These are phyloP conservation scores for Cliona cf. orientalis DNA, from an alignment of 37 sponge, comb jelly and placozoan species.

Conservation along the genomic window DNA sequence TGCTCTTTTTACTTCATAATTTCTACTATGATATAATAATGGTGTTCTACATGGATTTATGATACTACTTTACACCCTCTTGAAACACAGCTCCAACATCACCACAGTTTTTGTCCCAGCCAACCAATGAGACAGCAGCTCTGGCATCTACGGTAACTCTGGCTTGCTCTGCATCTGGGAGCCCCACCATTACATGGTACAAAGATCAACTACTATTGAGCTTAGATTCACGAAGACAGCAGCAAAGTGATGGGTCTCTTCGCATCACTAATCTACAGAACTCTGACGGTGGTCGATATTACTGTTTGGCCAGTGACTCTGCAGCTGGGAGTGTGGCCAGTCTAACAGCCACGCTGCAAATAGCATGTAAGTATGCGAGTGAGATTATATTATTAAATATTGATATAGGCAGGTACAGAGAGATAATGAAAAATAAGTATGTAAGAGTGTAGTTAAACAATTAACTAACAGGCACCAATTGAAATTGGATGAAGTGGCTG, in stretches of 20 bases:
- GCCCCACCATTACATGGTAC: slow-evolving; percentile 42
- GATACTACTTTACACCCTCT: too few species aligned
- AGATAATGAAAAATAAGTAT: too few species aligned
- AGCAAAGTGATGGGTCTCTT: slow-evolving; percentile 21
- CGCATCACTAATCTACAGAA: background rate
- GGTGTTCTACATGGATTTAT: too few species aligned
- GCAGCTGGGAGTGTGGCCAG: slow-evolving; percentile 25
- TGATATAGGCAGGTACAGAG: too few species aligned
- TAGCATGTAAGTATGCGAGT: slow-evolving; percentile 43
- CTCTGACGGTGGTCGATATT: slow-evolving; percentile 38
- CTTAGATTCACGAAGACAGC: background rate
- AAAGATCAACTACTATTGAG: slow-evolving; percentile 1
- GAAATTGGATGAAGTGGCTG: too few species aligned
- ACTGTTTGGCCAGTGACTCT: slow-evolving; percentile 30
- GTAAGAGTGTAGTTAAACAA: too few species aligned
- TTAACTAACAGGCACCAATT: too few species aligned
- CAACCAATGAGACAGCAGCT: background rate
- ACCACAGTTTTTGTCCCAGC: slow-evolving; percentile 23
- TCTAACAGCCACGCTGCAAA: background rate
- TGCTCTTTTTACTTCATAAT: too few species aligned
- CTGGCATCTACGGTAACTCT: background rate
- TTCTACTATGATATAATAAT: too few species aligned
- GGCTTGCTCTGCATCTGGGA: slow-evolving; percentile 21
- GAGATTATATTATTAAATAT: too few species aligned
- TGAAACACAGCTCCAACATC: slow-evolving; percentile 6